A percentile compares a stretch with the other conserved stretches of the same genome.
phyloP scores from a whole-genome alignment of 2,888 invertebrate genomes.

The Amphimallon solstitiale region DNA sequence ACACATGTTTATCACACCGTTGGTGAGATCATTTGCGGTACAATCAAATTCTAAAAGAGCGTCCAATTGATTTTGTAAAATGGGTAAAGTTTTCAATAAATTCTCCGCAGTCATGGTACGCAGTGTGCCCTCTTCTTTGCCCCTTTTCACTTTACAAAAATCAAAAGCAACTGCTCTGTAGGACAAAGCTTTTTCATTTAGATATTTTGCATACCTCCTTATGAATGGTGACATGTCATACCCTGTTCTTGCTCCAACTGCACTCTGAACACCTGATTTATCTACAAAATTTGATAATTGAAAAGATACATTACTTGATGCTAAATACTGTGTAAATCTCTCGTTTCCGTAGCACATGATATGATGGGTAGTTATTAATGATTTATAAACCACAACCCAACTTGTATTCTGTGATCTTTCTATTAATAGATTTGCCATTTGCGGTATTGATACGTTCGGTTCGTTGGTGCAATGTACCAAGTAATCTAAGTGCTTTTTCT shows the following conservation, averaged over 20 bases:
- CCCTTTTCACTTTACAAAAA: constrained; percentile 99
- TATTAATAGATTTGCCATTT: constrained; percentile 97
- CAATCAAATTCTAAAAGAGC: constrained; percentile 98
- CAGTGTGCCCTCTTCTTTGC: constrained; percentile 97
- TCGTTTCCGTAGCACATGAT: constrained; percentile 99
- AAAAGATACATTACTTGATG: constrained; percentile 99
- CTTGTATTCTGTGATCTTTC: constrained; percentile 97
- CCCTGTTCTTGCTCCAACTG: constrained; percentile 74
- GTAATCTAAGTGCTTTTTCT: constrained; percentile 99
- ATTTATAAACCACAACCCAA: constrained; percentile 99
- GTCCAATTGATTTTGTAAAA: constrained; percentile 96
- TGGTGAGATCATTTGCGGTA: constrained; percentile 92
- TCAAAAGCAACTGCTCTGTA: constrained; percentile 99
- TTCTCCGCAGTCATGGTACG: constrained; percentile 98
- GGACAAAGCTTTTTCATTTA: constrained; percentile 98
- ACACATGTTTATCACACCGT: constrained; percentile 97
- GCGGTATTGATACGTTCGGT: constrained; percentile 99
- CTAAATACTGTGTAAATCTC: constrained; percentile 99
- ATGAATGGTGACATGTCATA: constrained; percentile 99
- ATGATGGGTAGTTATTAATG: constrained; percentile 98
- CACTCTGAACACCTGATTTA: constrained; percentile 96
- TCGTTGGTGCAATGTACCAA: constrained; percentile 99
- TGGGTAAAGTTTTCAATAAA: constrained; percentile 95
- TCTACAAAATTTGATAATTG: constrained; percentile 98
- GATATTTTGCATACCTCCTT: constrained; percentile 97